Evolutionary conservation across 2,797 vertebrate genomes (phyloP).

Genomic region (Poeciliopsis gracilis): DNA sequence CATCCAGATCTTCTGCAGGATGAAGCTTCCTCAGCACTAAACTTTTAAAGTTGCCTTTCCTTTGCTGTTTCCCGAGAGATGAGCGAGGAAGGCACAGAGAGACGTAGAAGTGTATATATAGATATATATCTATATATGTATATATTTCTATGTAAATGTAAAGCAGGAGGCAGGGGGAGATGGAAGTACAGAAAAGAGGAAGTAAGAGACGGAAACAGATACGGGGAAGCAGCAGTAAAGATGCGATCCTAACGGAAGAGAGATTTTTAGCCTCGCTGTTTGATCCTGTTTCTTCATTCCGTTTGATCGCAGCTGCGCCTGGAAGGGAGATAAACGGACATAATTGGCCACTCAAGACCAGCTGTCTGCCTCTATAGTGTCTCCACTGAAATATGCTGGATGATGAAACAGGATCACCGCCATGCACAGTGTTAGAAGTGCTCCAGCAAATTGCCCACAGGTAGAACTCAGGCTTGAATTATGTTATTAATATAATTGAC

Average conservation of each 20-base stretch:
- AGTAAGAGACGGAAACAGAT: slow-evolving; percentile 54
- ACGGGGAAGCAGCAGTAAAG: slow-evolving; percentile 50
- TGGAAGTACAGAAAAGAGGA: slow-evolving; percentile 51
- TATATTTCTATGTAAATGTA: background rate
- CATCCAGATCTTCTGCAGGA: slow-evolving; percentile 21
- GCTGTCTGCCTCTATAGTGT: slow-evolving; percentile 74
- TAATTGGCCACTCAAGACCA: slow-evolving; percentile 81
- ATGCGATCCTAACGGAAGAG: slow-evolving; percentile 68
- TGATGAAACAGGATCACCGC: slow-evolving; percentile 62
- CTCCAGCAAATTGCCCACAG: slow-evolving; percentile 40
- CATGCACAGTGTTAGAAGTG: slow-evolving; percentile 31
- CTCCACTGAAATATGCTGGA: slow-evolving; percentile 63
- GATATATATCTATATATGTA: background rate
- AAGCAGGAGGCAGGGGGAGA: slow-evolving; percentile 23
- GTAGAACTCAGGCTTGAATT: slow-evolving; percentile 30
- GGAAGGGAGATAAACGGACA: slow-evolving; percentile 79
- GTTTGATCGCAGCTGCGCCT: slow-evolving; percentile 80
- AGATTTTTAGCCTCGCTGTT: slow-evolving; percentile 66
- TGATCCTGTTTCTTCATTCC: slow-evolving; percentile 77
- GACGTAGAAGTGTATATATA: slow-evolving; percentile 18
- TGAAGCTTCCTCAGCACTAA: slow-evolving; percentile 63
- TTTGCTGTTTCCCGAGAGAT: slow-evolving; percentile 49
- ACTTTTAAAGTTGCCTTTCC: slow-evolving; percentile 61
- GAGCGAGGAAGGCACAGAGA: slow-evolving; percentile 40
- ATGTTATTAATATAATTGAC: slow-evolving; percentile 7